These are phyloP conservation scores for Campoplex nolae DNA, from an alignment of 2,888 invertebrate genomes.

Conservation along the genomic window DNA sequence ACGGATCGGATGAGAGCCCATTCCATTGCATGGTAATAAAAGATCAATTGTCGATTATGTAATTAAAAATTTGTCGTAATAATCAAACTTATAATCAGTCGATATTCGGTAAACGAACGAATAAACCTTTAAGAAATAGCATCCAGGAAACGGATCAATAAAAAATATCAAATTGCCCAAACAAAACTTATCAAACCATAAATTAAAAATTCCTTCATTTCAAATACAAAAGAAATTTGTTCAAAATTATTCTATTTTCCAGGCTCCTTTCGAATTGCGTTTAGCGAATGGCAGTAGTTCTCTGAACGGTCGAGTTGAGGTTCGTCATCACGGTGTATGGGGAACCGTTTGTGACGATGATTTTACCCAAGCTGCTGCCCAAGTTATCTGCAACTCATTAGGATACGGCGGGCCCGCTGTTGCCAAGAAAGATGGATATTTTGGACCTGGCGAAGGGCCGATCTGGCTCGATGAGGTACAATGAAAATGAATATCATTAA, in stretches of 20 bases:
- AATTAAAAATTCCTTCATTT: neutral
- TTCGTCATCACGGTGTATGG: conserved; percentile 89
- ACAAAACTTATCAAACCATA: neutral
- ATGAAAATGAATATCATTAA: neutral
- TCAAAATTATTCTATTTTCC: conserved; percentile 37
- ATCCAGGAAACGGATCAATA: neutral
- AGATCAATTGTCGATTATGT: neutral
- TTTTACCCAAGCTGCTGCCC: conserved; percentile 88
- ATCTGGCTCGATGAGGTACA: conserved; percentile 90
- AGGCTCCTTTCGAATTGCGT: conserved; percentile 87
- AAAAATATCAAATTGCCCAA: neutral
- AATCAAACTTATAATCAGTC: neutral
- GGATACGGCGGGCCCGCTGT: conserved; percentile 86
- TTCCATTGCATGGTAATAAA: conserved; percentile 86
- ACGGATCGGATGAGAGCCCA: conserved; percentile 88
- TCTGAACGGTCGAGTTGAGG: conserved; percentile 89
- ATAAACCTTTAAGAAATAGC: neutral
- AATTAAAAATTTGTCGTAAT: neutral
- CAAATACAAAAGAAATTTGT: neutral
- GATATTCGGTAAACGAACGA: neutral
- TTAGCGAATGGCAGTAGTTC: conserved; percentile 86
- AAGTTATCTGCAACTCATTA: conserved; percentile 87
- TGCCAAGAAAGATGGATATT: conserved; percentile 86
- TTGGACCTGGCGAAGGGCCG: conserved; percentile 87
- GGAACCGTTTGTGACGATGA: conserved; percentile 93